Evolutionary conservation across 2,113 vertebrate genomes (phyloP).

Genomic region (Cyphomyrus discorhynchus): DNA sequence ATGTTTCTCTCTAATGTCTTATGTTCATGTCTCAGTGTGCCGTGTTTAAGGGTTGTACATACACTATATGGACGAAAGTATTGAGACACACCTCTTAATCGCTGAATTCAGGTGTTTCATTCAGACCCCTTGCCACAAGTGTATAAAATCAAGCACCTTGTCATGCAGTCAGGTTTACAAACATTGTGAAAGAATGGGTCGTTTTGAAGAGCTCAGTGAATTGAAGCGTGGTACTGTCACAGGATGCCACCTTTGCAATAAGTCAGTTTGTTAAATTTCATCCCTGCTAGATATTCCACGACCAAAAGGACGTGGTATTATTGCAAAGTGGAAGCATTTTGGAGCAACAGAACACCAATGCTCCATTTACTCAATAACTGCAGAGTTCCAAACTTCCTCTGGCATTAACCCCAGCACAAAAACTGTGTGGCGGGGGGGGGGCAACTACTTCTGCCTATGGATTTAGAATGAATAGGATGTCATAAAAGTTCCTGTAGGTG

Average conservation of each 20-base stretch:
- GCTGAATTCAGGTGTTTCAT: background rate
- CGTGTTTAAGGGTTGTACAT: background rate
- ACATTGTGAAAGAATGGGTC: no score
- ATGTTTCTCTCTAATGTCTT: background rate
- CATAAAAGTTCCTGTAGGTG: no score
- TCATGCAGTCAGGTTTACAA: background rate
- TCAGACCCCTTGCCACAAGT: background rate
- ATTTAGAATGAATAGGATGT: background rate
- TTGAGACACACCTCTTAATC: no score
- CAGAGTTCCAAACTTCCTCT: no score
- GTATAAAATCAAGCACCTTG: background rate
- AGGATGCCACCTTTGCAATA: background rate
- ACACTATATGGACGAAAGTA: no score
- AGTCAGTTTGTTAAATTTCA: background rate
- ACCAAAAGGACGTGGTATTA: background rate
- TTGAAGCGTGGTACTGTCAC: background rate
- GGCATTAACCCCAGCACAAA: no score
- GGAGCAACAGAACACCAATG: no score
- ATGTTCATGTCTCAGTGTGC: background rate
- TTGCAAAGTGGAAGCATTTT: no score
- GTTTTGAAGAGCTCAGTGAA: no score
- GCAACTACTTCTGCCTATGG: background rate
- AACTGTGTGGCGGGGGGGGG: no score
- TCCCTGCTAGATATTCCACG: background rate
- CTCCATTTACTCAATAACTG: no score